Evolutionary conservation across 2,797 vertebrate genomes (phyloP), one percentile per base, ranked within the genome.

Genomic region (Coranthus polyacanthus): DNA sequence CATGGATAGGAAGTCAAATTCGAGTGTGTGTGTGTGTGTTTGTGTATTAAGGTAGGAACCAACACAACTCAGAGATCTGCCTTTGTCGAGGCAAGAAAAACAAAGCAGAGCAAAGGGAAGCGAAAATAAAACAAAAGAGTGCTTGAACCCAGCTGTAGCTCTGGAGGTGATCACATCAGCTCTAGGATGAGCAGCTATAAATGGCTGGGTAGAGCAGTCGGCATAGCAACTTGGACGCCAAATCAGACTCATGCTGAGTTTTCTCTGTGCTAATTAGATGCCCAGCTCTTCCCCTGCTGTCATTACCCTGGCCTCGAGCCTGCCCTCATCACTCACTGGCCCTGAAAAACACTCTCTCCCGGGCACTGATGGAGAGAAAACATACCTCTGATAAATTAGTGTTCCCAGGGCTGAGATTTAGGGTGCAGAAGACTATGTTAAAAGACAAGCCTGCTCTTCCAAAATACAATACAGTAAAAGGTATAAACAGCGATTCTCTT

Each of bases 261-360:
- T 82, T 67, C 64, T 79, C 46, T 13, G 68, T 18, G 6, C 62
- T 88, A 90, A 90, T 90, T 83, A 88, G 72, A 76, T 4, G 58
- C 63, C 66, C 61, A 4, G 45, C 50, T 77, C 63, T 79, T 60
- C 36, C 44, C 50, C 22, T 70, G 79, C 83, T 75, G 78, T 76
- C 76, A 80, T 50, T 37, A 43, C 16, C 17, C 44, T 83, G 83
- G 81, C 77, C 43, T 38, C 0, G 11, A 76, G 77, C 63, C 83
- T 58, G 55, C 62, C 47, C 71, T 83, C 72, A 44, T 86, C 83
- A 74, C 71, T 82, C 80, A 72, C 12, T 24, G 2, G 15, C 55
- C 15, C 67, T 12, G 38, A 55, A 18, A 77, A 46, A 69, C 58
- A 16, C 42, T 34, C 65, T 45, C 53, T 43, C 42, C n/a, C 3